Base-by-base conservation (phyloP, 2,113 vertebrate genomes). In the Motacilla tschutschensis region DNA sequence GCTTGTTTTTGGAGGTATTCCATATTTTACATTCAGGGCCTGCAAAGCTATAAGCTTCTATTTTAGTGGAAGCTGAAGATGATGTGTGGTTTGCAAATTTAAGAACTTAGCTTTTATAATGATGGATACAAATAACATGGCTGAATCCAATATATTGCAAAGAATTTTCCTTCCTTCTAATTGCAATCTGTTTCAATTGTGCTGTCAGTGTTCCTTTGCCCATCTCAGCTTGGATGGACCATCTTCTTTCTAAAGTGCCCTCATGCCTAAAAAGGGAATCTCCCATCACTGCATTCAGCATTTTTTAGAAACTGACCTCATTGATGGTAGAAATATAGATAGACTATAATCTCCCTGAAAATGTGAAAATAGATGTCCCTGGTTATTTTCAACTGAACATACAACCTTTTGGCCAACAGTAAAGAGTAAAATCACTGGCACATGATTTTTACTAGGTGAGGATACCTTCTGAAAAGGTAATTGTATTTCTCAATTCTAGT, bases 401-500 rank as follows among this genome's bases (percentile, higher is more conserved):
- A 47, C 54, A 83, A 83, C 36, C 47, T 76, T 67, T 67, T 74
- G 57, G 50, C 51, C 75, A 46, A 51, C 40, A 63, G 60, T 16
- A 59, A 43, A 76, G 86, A 86, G 57, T 66, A 77, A 86, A 77
- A 80, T 83, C 79, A 60, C 9, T 43, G 65, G 50, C 76, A 75
- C 21, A 12, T 47, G 67, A 33, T 85, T 87, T 83, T 81, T 69
- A 21, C 21, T 11, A 74, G 69, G 76, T 88, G 75, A 87, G 81
- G 64, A 79, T 35, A 84, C 78, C 57, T 75, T 76, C 65, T 88
- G 74, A 43, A 85, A 85, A 70, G 33, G 81, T 70, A 83, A 86
- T 78, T 65, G n/a, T 36, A 64, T 79, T 93, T 92, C 92, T 88
- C 88, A 91, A 76, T 64, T 85, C 69, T 64, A 60, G 79, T 79